A percentile compares a stretch with the other conserved stretches of the same genome.
Conservation (phyloP, 2,888 invertebrate species). For the Caenorhabditis sp. region DNA sequence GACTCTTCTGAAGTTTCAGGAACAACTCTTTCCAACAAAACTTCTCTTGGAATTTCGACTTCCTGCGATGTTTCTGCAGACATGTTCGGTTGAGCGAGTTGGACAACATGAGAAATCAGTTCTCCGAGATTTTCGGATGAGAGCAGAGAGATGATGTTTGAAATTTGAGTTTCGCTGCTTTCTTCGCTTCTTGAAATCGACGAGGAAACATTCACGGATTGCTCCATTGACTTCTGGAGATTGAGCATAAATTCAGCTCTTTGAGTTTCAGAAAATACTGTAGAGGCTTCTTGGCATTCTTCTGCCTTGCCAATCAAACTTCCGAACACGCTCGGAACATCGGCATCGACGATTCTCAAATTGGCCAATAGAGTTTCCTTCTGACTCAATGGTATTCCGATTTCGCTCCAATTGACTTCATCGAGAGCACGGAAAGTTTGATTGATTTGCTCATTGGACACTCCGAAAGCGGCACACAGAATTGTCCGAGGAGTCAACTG, state of each 20-base stretch:
- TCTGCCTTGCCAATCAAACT: constrained; percentile 24
- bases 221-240: constrained; percentile 35
- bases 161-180: constrained; percentile 1
- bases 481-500: constrained; percentile 44
- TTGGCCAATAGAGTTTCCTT: constrained; percentile 16
- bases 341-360: constrained; percentile 31
- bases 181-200: not conserved
- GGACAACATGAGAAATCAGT: constrained; percentile 32
- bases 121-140: constrained; percentile 46
- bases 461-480: constrained; percentile 45
- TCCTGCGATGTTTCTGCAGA: constrained; percentile 22
- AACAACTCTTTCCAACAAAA: constrained; percentile 29
- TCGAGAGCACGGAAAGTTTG: constrained; percentile 36
- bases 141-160: constrained; percentile 44
- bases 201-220: not conserved
- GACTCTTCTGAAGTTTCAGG: constrained; percentile 44
- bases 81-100: constrained; percentile 34
- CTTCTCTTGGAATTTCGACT: constrained; percentile 37
- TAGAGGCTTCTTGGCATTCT: constrained; percentile 12
- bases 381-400: constrained; percentile 19
- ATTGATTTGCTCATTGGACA: constrained; percentile 34
- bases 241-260: constrained; percentile 30
- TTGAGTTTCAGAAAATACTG: constrained; percentile 1
- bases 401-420: constrained; percentile 36
- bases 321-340: constrained; percentile 49